phyloP scores from a whole-genome alignment of 2,113 vertebrate species.

The Macroglossus sobrinus region DNA sequence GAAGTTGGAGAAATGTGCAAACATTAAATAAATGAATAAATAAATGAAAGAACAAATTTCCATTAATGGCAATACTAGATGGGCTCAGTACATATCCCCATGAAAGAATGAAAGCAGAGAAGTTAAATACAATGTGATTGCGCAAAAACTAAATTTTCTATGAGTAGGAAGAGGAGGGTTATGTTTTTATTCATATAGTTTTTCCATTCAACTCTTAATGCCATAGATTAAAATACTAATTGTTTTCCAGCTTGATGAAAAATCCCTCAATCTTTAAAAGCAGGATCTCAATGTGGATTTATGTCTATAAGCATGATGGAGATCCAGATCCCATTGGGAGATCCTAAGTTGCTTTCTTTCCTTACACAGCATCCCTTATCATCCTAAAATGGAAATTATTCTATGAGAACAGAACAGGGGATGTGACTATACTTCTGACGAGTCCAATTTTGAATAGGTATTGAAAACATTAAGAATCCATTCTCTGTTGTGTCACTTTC shows the following conservation, averaged over 20 bases:
- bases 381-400: not conserved
- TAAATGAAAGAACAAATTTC: not conserved
- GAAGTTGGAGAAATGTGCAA: not conserved
- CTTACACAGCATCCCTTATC: not conserved
- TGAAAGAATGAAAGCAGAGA: not conserved
- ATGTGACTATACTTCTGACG: too few species aligned
- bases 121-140: fast-evolving
- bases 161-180: not conserved
- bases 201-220: not conserved
- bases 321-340: not conserved
- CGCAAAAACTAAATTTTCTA: not conserved
- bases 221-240: not conserved
- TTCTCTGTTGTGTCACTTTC: not conserved
- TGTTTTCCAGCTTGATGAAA: not conserved
- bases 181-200: not conserved
- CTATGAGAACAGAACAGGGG: not conserved
- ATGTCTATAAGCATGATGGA: not conserved
- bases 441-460: not conserved
- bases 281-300: not conserved
- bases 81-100: not conserved
- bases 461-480: not conserved
- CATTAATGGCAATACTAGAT: fast-evolving
- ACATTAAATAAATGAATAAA: not conserved
- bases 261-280: not conserved
- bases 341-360: not conserved